A percentile compares a stretch with the other conserved stretches of the same genome.
These are phyloP conservation scores for Lepus oiostolus DNA, from an alignment of 2,797 vertebrate genomes.

Conservation along the genomic window DNA sequence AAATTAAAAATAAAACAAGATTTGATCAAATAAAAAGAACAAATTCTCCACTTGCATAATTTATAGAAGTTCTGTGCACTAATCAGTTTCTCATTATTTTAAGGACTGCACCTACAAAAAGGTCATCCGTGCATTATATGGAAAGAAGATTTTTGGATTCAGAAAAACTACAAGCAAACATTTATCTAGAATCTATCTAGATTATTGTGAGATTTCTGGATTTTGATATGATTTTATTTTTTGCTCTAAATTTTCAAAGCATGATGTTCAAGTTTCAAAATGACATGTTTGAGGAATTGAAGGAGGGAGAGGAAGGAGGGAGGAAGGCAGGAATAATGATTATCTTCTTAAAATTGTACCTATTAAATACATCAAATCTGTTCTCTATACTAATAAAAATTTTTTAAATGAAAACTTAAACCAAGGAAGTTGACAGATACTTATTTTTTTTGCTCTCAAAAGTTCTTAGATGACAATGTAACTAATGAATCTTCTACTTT, in stretches of 20 bases:
- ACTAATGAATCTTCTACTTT: not conserved
- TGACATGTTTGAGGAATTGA: slow-evolving; percentile 4
- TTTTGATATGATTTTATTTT: slow-evolving; percentile 65
- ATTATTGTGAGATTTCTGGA: not conserved
- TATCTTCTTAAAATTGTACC: too few species aligned
- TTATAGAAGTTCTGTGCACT: slow-evolving; percentile 96
- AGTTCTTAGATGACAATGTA: not conserved
- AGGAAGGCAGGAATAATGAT: too few species aligned
- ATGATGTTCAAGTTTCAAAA: slow-evolving; percentile 62
- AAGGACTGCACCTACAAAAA: slow-evolving; percentile 97
- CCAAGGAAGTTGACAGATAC: not conserved
- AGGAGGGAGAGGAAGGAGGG: too few species aligned
- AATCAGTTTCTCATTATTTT: slow-evolving; percentile 95
- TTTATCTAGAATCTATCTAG: slow-evolving; percentile 89
- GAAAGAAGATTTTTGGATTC: slow-evolving; percentile 95
- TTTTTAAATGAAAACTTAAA: not conserved
- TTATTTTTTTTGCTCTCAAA: slow-evolving; percentile 57
- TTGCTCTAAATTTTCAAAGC: slow-evolving; percentile 45
- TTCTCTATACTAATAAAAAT: too few species aligned
- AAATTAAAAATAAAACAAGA: slow-evolving; percentile 82
- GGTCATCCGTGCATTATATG: slow-evolving; percentile 97
- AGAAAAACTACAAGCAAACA: slow-evolving; percentile 96
- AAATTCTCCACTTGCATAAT: slow-evolving; percentile 95
- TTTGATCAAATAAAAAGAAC: slow-evolving; percentile 95
- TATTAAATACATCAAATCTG: too few species aligned